A percentile compares a stretch with the other conserved stretches of the same genome.
These are phyloP conservation scores for Corythaixoides concolor DNA, from an alignment of 2,113 vertebrate species.

Conservation along the genomic window DNA sequence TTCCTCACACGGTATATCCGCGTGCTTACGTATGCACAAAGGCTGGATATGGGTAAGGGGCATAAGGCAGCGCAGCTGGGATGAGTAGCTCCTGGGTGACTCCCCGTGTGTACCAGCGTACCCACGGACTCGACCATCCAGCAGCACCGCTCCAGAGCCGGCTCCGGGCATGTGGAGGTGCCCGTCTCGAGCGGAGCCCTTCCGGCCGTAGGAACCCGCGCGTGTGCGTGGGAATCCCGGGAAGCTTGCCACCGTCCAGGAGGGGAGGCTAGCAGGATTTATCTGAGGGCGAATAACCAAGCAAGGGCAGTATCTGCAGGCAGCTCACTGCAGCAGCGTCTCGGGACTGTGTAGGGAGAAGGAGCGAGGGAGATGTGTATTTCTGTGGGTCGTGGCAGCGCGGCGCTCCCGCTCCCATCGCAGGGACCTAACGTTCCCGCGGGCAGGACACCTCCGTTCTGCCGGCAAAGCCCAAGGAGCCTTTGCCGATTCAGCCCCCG, in stretches of 20 bases:
- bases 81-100: neutral
- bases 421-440: neutral
- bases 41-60: neutral
- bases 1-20: neutral
- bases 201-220: neutral
- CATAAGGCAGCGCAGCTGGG: neutral
- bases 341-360: neutral
- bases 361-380: neutral
- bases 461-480: neutral
- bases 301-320: neutral
- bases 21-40: neutral
- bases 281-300: neutral
- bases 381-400: neutral
- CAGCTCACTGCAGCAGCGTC: neutral
- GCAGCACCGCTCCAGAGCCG: neutral
- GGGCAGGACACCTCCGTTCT: neutral
- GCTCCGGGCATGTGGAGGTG: neutral
- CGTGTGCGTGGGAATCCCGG: neutral
- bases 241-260: neutral
- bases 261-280: neutral
- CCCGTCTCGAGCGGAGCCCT: neutral
- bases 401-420: neutral
- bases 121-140: neutral
- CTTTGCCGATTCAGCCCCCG: neutral
- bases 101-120: neutral